Conservation (phyloP, 2,888 invertebrate species). For the Volucella inanis region DNA sequence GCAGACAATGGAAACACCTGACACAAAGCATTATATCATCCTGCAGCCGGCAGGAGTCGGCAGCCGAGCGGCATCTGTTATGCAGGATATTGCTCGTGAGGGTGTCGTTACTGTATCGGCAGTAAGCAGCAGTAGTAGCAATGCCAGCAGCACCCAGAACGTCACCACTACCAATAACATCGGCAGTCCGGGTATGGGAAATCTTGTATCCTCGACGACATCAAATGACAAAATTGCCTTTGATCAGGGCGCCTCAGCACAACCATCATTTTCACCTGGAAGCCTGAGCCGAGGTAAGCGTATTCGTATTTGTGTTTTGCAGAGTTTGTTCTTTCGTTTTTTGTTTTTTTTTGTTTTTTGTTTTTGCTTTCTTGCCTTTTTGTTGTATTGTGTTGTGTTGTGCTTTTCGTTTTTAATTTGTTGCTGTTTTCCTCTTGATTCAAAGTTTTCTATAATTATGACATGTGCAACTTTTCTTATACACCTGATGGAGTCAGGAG, state of each 20-base stretch:
- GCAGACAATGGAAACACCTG: constrained; percentile 80
- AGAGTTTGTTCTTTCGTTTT: constrained; percentile 59
- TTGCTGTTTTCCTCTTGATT: constrained; percentile 26
- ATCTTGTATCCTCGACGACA: constrained; percentile 82
- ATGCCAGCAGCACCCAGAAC: constrained; percentile 78
- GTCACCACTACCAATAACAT: constrained; percentile 78
- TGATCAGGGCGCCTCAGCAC: constrained; percentile 78
- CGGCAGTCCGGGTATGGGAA: constrained; percentile 82
- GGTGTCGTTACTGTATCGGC: constrained; percentile 86
- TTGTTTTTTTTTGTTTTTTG: constrained; percentile 58
- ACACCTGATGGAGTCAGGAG: constrained; percentile 13
- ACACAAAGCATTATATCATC: constrained; percentile 93
- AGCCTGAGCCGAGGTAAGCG: constrained; percentile 90
- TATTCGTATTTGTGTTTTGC: constrained; percentile 46
- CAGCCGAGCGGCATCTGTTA: constrained; percentile 91
- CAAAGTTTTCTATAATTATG: constrained; percentile 13
- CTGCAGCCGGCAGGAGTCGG: constrained; percentile 92
- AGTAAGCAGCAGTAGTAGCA: constrained; percentile 76
- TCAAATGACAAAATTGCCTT: constrained; percentile 71
- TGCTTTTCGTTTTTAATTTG: constrained; percentile 50
- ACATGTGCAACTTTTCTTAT: constrained; percentile 30
- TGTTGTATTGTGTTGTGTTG: constrained; percentile 21
- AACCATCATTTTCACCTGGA: constrained; percentile 89
- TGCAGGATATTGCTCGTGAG: constrained; percentile 90
- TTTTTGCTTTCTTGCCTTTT: constrained; percentile 51